Evolutionary conservation across 2,888 invertebrate species (phyloP), one percentile per base, ranked within the genome.

Genomic region (Nomada lathburiana): DNA sequence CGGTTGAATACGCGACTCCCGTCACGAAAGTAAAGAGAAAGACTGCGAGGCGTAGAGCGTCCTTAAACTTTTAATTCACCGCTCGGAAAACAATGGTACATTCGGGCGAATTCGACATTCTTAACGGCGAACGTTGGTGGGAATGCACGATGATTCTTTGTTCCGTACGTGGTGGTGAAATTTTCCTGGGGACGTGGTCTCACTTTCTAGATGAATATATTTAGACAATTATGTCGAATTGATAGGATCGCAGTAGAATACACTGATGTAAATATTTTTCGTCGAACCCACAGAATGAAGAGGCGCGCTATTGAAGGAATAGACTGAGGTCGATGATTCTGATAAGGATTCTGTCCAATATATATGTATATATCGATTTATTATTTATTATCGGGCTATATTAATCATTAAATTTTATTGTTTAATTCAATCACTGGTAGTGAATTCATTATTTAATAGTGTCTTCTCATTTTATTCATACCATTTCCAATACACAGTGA

Each of bases 11-110:
- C 63, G 80, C 62, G 62, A 57, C 67, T 68, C 73, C 23, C 26
- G n/a, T 81, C 84, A 89, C 81, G 90, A 90, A 91, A 90, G 90
- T 84, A 80, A 89, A 89, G 89, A 90, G 90, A 91, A 91, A 92
- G 88, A 90, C 72, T 65, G 67, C 65, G 76, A 80, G 73, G 71
- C 76, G 71, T 80, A 53, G 62, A 52, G 29, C 36, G 36, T 9
- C 9, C 20, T 0, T 9, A 23, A 72, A 80, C n/a, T 86, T 47
- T 70, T 47, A 64, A 83, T 83, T 67, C 23, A 50, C 36, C 53
- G 44, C 16, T 9, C 2, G 16, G 69, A 64, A 63, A 71, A 84
- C 55, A 50, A 55, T 36, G 29, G 44, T 26, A 13, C 2, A 36
- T n/a, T 10, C 52, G 2, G 1, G 10, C 18, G 18, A 60, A 60